Percentiles rank a stretch among this genome's conserved stretches.
Evolutionary conservation across 2,113 vertebrate genomes (phyloP).

Genomic region (Trichomycterus rosablanca): DNA sequence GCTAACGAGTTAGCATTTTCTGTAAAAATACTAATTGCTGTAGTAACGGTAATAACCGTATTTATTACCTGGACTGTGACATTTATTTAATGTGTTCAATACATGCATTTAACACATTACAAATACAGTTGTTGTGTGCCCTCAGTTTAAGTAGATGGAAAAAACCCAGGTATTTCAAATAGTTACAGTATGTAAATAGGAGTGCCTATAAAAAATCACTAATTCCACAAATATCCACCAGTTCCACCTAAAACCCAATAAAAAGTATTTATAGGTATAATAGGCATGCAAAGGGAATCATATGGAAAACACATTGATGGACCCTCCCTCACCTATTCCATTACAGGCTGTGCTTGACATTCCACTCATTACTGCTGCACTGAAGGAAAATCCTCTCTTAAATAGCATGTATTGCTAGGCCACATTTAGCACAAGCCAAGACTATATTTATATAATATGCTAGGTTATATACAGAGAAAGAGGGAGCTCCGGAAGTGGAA

Average conservation of each 20-base stretch:
- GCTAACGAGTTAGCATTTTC: too few relatives aligned
- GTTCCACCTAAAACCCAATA: slow-evolving; percentile 62
- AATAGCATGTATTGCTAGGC: neutral
- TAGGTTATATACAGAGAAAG: too few relatives aligned
- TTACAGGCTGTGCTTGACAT: slow-evolving; percentile 7
- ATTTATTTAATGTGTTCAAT: too few relatives aligned
- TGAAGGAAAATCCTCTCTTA: neutral
- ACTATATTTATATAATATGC: neutral
- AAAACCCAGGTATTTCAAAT: too few relatives aligned
- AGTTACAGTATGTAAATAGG: too few relatives aligned
- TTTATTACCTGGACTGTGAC: too few relatives aligned
- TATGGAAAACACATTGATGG: slow-evolving; percentile 56
- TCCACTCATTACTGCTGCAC: neutral
- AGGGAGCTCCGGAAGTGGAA: too few relatives aligned
- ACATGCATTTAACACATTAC: too few relatives aligned
- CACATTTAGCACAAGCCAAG: neutral
- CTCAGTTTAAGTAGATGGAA: too few relatives aligned
- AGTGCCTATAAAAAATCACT: neutral
- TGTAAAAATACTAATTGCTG: too few relatives aligned
- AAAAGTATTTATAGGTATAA: slow-evolving; percentile 60
- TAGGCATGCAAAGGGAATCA: slow-evolving; percentile 47
- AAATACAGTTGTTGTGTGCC: too few relatives aligned
- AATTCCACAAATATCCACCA: slow-evolving; percentile 46
- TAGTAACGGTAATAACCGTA: too few relatives aligned
- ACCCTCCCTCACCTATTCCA: slow-evolving; percentile 29